Base-by-base conservation (phyloP, 2,888 invertebrate species). In the Synergus gifuensis region DNA sequence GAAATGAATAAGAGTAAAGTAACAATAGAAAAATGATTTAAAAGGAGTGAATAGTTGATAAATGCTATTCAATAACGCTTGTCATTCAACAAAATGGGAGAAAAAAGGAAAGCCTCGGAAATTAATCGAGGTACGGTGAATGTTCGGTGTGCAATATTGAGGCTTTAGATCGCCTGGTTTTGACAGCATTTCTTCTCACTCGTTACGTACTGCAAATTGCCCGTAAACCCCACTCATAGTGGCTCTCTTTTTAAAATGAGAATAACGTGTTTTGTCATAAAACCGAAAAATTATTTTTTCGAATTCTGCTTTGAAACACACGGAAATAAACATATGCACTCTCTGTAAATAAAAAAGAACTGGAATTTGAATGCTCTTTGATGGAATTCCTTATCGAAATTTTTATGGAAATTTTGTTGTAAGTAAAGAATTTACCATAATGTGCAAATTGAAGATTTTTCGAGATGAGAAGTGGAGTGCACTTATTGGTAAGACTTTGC, bases 191-290 rank as follows among this genome's bases (percentile, higher is more conserved):
- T 77, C 83, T 67, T 78, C 73, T 67, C 78, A 76, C 79, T 83
- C 82, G 83, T 82, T 81, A 82, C 77, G 78, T 67, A 73, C 81
- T 76, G 79, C 79, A 81, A 83, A 83, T 83, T 83, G 82, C 78
- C 80, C 79, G 78, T 83, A 82, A 83, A 83, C n/a, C n/a, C 54
- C n/a, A 54, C 8, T n/a, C 54, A n/a, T 7, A 9, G 54, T n/a
- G 28, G 28, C 3, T 28, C 3, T 3, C 28, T 28, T 28, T 28
- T 28, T 28, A 28, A 28, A 28, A 28, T 54, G 9, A 7, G 54
- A 9, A n/a, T n/a, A 8, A 5, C n/a, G n/a, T n/a, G 54, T 54
- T 54, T 54, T 54, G 8, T 3, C 3, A 28, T 28, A n/a, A 2
- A n/a, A 54, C n/a, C 54, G 2, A 54, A 54, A 8, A 54, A 54